Base-by-base conservation (phyloP, 2,888 invertebrate species). In the Troglohyphantes excavatus region DNA sequence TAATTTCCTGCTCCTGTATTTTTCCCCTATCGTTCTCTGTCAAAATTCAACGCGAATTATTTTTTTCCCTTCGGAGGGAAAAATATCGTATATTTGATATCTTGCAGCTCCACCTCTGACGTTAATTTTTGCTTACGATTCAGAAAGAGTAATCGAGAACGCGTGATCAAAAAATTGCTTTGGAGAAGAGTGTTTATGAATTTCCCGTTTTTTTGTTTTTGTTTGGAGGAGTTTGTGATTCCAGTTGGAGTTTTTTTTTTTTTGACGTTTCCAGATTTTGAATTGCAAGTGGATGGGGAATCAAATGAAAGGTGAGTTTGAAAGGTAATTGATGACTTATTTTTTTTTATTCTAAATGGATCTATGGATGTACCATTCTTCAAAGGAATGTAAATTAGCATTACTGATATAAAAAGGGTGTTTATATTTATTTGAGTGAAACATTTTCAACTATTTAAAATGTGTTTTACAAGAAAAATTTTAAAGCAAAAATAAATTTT, bases 81-180 rank as follows among this genome's bases (percentile, higher is more conserved):
- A 73, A 63, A 63, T 43, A 85, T 85, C 76, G 46, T 76, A 68
- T 72, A 76, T 76, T 78, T 85, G 76, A 68, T 68, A 78, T 76
- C 68, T 76, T 33, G 26, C 75, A 85, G 85, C 59, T 85, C 26
- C 33, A 75, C 29, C 29, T 65, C 65, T 75, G 84, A 84, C 84
- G 75, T 84, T 84, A 84, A 84, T 84, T 75, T 67, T 67, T 84
- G 84, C 84, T 75, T 75, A 53, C 53, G 75, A 75, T 53, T 75
- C 7, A 7, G 23, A 84, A 84, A 75, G 84, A 84, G 75, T 84
- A 59, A 84, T 84, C 67, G 75, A n/a, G 53, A 53, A n/a, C 17
- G 53, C 53, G 17, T 53, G 53, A 53, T 17, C 9, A 53, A 46
- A 46, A 53, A 53, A 53, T 7, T n/a, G 5, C 5, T n/a, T 53